Base-by-base conservation (phyloP, 92 coral and sea anemone genomes). In the Heteractis magnifica region DNA sequence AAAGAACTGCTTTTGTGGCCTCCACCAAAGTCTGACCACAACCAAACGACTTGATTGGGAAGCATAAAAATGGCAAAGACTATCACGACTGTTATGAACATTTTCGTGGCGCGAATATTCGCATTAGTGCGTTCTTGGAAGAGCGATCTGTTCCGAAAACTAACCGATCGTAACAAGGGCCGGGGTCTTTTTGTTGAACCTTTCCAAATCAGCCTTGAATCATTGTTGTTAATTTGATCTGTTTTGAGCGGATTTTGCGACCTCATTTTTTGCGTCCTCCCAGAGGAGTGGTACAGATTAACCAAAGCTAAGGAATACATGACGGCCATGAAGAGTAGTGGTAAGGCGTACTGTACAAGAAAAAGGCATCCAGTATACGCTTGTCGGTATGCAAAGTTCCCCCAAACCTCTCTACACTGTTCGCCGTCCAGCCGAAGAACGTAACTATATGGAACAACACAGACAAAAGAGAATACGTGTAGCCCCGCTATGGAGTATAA, bases 1-100 rank as follows among this genome's bases (percentile, higher is more conserved):
- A 90, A 88, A 52, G 86, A 79, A 23, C 53, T 80, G 71, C 86
- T 86, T n/a, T 82, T 68, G 49, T 84, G 15, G 8, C 95, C 93
- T 7, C 93, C 93, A 16, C 94, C 98, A 82, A 95, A 95, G 77
- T 94, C 99, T 2, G 96, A 91, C 92, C 98, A 92, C 50, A 94
- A 50, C 99, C 99, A 97, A 10, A 93, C 94, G 2, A 92, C 98
- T 86, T 97, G 98, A 71, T 97, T 97, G 3, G 99, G 99, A 11
- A 97, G 84, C 93, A 92, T 97, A 14, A 94, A 94, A 23, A 94
- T 86, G 19, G 97, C 90, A 44, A 97, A 97, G 3, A 97, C 97
- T 8, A 86, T 88, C 5, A 97, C 99, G 12, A 97, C 98, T 1
- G 93, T 84, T 4, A 93, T 83, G 65, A 97, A 97, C 99, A 97